Evolutionary conservation across 2,888 invertebrate genomes (phyloP).

Genomic region (Chloroclysta siterata): DNA sequence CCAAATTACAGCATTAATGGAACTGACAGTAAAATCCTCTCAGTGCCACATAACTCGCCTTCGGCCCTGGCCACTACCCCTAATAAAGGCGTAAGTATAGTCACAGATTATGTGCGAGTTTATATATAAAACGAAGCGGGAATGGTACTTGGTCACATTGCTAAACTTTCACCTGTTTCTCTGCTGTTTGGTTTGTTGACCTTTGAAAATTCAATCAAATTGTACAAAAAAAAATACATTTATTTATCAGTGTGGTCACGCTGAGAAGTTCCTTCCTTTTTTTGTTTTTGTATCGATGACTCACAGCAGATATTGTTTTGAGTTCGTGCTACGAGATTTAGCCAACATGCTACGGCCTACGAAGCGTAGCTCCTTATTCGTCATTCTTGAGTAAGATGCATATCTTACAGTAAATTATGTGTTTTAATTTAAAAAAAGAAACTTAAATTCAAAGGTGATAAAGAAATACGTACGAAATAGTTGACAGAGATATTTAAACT

Average conservation of each 20-base stretch:
- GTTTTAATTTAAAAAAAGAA: too few relatives aligned
- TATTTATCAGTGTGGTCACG: too few relatives aligned
- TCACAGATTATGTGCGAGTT: slow-evolving; percentile 17
- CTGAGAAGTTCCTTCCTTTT: too few relatives aligned
- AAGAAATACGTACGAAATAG: too few relatives aligned
- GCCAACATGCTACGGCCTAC: not conserved
- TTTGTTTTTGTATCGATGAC: too few relatives aligned
- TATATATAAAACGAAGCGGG: not conserved
- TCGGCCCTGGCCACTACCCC: slow-evolving; percentile 37
- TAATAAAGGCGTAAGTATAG: slow-evolving; percentile 55
- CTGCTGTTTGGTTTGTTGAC: too few relatives aligned
- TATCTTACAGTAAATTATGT: too few relatives aligned
- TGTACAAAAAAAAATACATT: too few relatives aligned
- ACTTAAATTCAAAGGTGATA: too few relatives aligned
- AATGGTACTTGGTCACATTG: not conserved
- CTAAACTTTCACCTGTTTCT: not conserved
- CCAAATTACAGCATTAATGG: slow-evolving; percentile 30
- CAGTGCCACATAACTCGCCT: slow-evolving; percentile 50
- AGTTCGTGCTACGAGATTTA: not conserved
- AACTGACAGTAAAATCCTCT: slow-evolving; percentile 48
- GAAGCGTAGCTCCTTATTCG: not conserved
- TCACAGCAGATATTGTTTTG: not conserved
- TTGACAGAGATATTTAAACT: too few relatives aligned
- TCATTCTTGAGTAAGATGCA: too few relatives aligned
- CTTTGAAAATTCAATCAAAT: too few relatives aligned